Base-by-base conservation (phyloP, 2,113 vertebrate genomes). In the Macaca fascicularis region DNA sequence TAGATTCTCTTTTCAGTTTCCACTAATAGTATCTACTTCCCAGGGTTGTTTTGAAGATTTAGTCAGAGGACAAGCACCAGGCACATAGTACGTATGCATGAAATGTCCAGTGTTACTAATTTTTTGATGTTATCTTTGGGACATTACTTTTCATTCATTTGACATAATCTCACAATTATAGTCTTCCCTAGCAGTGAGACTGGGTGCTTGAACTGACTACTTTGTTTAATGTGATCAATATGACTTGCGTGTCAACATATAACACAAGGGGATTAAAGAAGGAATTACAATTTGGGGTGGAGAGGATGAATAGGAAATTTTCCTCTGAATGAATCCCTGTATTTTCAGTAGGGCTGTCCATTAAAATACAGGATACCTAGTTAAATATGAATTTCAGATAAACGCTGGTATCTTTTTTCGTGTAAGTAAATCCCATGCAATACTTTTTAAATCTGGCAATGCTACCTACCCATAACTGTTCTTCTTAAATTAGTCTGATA, bases 211-310 rank as follows among this genome's bases (percentile, higher is more conserved):
- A 75, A 48, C 82, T 45, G 74, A 72, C 94, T 69, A 67, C 55
- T 86, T 74, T 25, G 52, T 98, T 96, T 91, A 89, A 96, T 82
- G 88, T 2, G 13, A 95, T 97, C 94, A 74, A 0, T 40, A 87
- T 75, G 85, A 75, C 75, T 92, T 87, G 75, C 74, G 59, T 93
- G 95, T 95, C 92, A 55, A 43, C 80, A n/a, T 32, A 52, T 94
- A 57, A 89, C 90, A 92, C 30, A 83, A 89, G 64, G n/a, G 64
- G 90, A 97, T 97, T 96, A 96, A 69, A 93, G 69, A 90, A 50
- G 93, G 92, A 89, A 86, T 96, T 94, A 85, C 8, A 20, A 25
- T 52, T 61, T 78, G 30, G 27, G 48, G 35, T 55, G 1, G 40
- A 30, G n/a, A 9, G 80, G 50, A 87, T 95, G 76, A 90, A 85